Evolutionary conservation across 2,888 invertebrate species (phyloP), one percentile per base, ranked within the genome.

Genomic region (Drosophila nr. perissopoda): DNA sequence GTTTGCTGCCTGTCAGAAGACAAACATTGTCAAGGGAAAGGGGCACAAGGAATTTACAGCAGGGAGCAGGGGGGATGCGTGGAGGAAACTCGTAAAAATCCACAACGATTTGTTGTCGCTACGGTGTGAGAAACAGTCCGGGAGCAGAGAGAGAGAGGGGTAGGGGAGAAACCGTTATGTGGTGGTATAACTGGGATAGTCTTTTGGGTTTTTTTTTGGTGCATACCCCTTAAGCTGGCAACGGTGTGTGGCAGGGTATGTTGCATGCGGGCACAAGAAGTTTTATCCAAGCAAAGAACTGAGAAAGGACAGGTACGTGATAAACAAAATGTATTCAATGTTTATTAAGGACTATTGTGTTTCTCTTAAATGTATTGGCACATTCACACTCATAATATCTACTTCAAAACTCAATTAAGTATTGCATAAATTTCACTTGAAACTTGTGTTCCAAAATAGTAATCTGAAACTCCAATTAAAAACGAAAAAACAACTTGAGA

Each of bases 1-100:
- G 85, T 89, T 85, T 89, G 87, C 85, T 89, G 85, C 79, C 85
- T 87, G 84, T 85, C 84, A 77, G 84, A 77, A 87, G 79, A 80
- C 84, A 87, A 85, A 87, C 76, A 84, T 63, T 73, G 52, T 45
- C 38, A 42, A 40, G 61, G 60, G 57, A 29, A 59, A 65, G 54
- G 57, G 60, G 52, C 57, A 48, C 13, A 36, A 27, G 58, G 40
- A 61, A 71, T 65, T 56, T 61, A 54, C 45, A 25, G 59, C 29
- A 18, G 29, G 33, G 33, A 33, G 25, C 45, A 16, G 5, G n/a
- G 45, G 58, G 42, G 40, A 57, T 51, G 53, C 49, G 54, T 42
- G 18, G 49, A 82, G 75, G 75, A 81, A 86, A 89, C 89, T 89
- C 85, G 83, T 85, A 87, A 85, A 84, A 85, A 76, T 85, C 77